Base-by-base conservation (phyloP, 2,113 vertebrate genomes). In the Atrichornis clamosus region DNA sequence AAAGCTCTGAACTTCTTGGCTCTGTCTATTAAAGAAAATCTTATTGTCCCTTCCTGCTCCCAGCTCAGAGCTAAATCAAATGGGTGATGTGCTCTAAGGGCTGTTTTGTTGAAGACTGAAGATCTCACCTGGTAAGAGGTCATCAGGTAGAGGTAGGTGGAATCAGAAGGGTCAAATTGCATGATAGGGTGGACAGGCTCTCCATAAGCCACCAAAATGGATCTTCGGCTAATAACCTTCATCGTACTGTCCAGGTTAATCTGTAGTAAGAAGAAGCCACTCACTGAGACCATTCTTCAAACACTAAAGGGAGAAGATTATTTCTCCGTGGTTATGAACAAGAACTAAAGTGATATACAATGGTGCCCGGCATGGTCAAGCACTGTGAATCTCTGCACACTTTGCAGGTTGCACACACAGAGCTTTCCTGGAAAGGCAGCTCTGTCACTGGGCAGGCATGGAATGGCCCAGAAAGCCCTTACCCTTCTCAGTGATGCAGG, bases 141-240 rank as follows among this genome's bases (percentile, higher is more conserved):
- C 99, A 99, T 99, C 93, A 99, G 95, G 63, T 99, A 99, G 62
- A 99, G 98, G 96, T 98, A 99, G 87, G 98, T 98, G 30, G 98
- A 96, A 96, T 99, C 99, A 4, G 95, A 98, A 41, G 99, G 99
- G 97, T 99, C 99, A 33, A 99, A 99, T 81, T 99, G 99, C 99
- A 99, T 99, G 97, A 99, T 91, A 62, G 98, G 99, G 94, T 99
- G 99, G 75, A 99, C 99, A 0, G 99, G 97, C 79, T 99, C 99
- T 13, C 98, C 98, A 0, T 98, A 98, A 33, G 98, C 98, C 79
- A 99, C 98, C 0, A 98, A 98, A 94, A 99, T 96, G 15, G 95
- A 98, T 92, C 98, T 98, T 92, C 98, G 97, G 97, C 98, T 99
- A 84, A 98, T 98, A 72, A 99, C 86, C 63, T 98, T 98, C 98